These are phyloP conservation scores for Microplitis manilae DNA, from an alignment of 2,888 invertebrate species.

Conservation along the genomic window DNA sequence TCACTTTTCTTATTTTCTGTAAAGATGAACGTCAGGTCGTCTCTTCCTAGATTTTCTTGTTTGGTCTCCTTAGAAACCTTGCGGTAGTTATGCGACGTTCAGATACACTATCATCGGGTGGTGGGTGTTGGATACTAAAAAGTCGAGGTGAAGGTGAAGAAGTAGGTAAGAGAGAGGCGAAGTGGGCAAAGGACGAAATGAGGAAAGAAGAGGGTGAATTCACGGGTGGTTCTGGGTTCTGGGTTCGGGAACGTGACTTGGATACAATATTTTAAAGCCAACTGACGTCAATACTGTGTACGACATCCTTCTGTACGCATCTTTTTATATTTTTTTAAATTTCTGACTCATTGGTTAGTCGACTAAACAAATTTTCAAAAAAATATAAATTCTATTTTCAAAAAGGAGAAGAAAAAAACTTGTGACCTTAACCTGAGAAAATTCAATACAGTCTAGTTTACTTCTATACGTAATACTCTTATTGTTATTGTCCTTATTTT, in stretches of 20 bases:
- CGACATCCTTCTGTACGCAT: slow-evolving; percentile 54
- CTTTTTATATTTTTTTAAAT: slow-evolving; percentile 34
- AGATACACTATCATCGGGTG: slow-evolving; percentile 35
- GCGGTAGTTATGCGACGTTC: slow-evolving; percentile 66
- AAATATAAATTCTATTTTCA: slow-evolving; percentile 11
- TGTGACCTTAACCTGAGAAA: slow-evolving; percentile 63
- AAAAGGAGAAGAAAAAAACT: slow-evolving; percentile 21
- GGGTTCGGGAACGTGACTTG: slow-evolving; percentile 68
- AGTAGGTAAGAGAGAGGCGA: slow-evolving; percentile 23
- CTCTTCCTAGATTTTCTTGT: slow-evolving; percentile 41
- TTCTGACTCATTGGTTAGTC: slow-evolving; percentile 25
- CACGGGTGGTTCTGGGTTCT: slow-evolving; percentile 58
- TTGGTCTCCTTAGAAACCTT: slow-evolving; percentile 63
- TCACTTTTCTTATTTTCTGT: slow-evolving; percentile 37
- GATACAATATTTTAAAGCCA: slow-evolving; percentile 70
- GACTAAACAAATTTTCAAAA: background rate
- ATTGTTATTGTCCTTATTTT: slow-evolving; percentile 13
- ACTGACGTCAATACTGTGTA: slow-evolving; percentile 68
- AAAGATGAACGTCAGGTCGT: slow-evolving; percentile 13
- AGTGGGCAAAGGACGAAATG: slow-evolving; percentile 39
- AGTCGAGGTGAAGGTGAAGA: slow-evolving; percentile 41
- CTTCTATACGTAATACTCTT: slow-evolving; percentile 43
- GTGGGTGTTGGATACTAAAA: slow-evolving; percentile 25
- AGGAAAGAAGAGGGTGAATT: slow-evolving; percentile 44
- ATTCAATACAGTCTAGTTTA: slow-evolving; percentile 44